phyloP scores from a whole-genome alignment of 2,797 vertebrate species.

The Galagoides demidoff region DNA sequence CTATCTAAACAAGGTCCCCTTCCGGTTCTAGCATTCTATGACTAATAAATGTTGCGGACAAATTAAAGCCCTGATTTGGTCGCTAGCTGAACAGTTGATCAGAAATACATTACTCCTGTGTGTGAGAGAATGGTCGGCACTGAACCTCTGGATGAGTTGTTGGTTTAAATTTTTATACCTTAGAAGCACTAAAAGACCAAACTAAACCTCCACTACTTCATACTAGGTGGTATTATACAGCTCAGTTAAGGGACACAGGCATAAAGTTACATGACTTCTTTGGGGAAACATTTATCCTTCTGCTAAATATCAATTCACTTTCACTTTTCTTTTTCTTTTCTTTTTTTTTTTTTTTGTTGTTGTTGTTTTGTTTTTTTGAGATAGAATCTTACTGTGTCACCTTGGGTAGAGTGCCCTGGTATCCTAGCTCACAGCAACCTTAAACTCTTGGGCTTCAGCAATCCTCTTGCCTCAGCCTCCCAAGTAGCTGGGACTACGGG shows the following conservation, averaged over 20 bases:
- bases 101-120: not conserved
- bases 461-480: too few relatives aligned
- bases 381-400: too few relatives aligned
- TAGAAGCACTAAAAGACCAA: not conserved
- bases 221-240: not conserved
- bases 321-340: too few relatives aligned
- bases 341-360: too few relatives aligned
- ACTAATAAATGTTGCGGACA: not conserved
- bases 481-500: too few relatives aligned
- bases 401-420: too few relatives aligned
- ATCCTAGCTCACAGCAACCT: too few relatives aligned
- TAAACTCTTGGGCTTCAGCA: too few relatives aligned
- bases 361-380: too few relatives aligned
- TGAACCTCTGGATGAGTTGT: not conserved
- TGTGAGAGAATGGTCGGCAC: not conserved
- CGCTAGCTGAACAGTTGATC: not conserved
- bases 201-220: not conserved
- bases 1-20: not conserved
- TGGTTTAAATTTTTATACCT: not conserved
- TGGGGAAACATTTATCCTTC: not conserved
- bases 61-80: not conserved
- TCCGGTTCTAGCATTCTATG: not conserved
- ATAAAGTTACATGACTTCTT: not conserved
- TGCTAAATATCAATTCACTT: not conserved
- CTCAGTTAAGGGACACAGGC: not conserved